Base-by-base conservation (phyloP, 2,113 vertebrate genomes). In the Promerops cafer region DNA sequence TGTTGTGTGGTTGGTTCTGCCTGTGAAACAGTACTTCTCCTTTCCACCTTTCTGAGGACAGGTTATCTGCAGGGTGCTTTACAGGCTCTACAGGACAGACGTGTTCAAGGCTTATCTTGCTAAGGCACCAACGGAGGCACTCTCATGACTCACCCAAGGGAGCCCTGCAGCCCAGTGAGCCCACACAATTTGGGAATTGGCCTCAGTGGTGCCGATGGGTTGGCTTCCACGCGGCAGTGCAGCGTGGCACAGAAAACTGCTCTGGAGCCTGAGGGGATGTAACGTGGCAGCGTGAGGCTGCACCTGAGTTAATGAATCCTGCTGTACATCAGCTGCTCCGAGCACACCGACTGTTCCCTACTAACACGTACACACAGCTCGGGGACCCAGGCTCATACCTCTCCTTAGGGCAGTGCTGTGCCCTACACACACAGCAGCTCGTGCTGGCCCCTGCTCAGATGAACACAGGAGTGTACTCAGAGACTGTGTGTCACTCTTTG, bases 321-420 rank as follows among this genome's bases (percentile, higher is more conserved):
- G 45, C 23, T 56, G 64, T 30, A 52, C 56, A 56, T 52, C 69
- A 71, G 35, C 18, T 16, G 12, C 33, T 71, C 33, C 1, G 4
- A 45, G 75, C 57, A 15, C 22, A 9, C 33, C 0, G 1, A 18
- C 20, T 10, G 18, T 1, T 47, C 33, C 3, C 1, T 20, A 2
- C 8, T 5, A 13, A 15, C 33, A 54, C 0, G 0, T 3, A 8
- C 7, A 24, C 30, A 16, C 40, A 45, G 0, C 70, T 11, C 24
- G 0, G 0, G 23, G 11, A 50, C 6, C 17, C 28, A 19, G 11
- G 28, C 31, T 35, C 11, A 0, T 7, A 1, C 5, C 35, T 54
- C 45, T 31, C 31, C n/a, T 42, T 4, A 10, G 53, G 70, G 44
- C 35, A 31, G 39, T 11, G 45, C 69, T 70, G n/a, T 60, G 64